Evolutionary conservation across 2,113 vertebrate genomes (phyloP).

Genomic region (Corydoras sp.): DNA sequence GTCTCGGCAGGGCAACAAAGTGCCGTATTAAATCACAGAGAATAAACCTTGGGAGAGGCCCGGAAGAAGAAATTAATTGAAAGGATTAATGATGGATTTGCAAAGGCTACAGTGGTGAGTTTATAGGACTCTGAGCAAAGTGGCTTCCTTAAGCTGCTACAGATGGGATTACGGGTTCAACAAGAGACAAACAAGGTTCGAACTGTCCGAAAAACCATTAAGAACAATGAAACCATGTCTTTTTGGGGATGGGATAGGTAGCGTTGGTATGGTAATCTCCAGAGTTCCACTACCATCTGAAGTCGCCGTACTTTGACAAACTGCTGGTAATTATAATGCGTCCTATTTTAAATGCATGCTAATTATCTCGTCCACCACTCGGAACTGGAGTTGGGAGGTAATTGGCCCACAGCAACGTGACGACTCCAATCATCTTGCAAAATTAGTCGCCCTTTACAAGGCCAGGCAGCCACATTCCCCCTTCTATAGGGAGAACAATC

Average conservation of each 20-base stretch:
- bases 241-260: background rate
- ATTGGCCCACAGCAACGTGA: slow-evolving; percentile 89
- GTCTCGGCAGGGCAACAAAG: slow-evolving; percentile 11
- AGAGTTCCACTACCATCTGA: slow-evolving; percentile 17
- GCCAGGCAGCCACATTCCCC: slow-evolving; percentile 82
- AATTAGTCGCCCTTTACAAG: slow-evolving; percentile 75
- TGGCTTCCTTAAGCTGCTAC: slow-evolving; percentile 40
- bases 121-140: slow-evolving; percentile 44
- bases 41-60: slow-evolving; percentile 44
- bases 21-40: slow-evolving; percentile 35
- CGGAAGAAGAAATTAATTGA: slow-evolving; percentile 51
- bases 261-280: background rate
- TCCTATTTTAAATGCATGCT: slow-evolving; percentile 74
- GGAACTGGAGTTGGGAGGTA: slow-evolving; percentile 83
- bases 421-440: slow-evolving; percentile 90
- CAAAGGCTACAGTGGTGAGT: slow-evolving; percentile 42
- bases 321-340: slow-evolving; percentile 82
- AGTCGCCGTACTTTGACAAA: slow-evolving; percentile 77
- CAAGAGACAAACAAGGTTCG: background rate
- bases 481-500: slow-evolving; percentile 90
- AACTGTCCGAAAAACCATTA: background rate
- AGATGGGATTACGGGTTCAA: slow-evolving; percentile 35
- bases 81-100: slow-evolving; percentile 54
- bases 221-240: slow-evolving; percentile 1
- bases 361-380: slow-evolving; percentile 86